Evolutionary conservation across 1,140 invertebrate species (phyloP), one percentile per base, ranked within the genome.

Genomic region (Platyscapa corneri): DNA sequence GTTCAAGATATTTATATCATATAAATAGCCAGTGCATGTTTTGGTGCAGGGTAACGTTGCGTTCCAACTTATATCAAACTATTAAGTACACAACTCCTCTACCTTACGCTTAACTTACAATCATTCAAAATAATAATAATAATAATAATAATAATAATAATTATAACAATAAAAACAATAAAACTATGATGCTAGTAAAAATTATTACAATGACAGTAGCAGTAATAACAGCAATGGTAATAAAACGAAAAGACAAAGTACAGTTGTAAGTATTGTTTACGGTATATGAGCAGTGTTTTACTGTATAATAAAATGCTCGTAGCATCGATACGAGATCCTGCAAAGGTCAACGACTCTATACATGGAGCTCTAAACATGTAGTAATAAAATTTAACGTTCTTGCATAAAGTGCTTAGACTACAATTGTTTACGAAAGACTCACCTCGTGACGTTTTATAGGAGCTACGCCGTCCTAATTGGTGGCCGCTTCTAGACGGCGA

Each of bases 391-490:
- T 86, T 3, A 87, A 74, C 34, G 27, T 67, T 23, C 60, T 74
- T 82, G 27, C 27, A 60, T 30, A 78, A 79, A 84, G 65, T 78
- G 79, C 56, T 39, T 34, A 60, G 65, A 34, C 39, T 74, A 82
- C 34, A 27, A 86, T 77, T 78, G 87, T 84, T 46, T 49, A 74
- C 7, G 16, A 83, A 85, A 88, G 90, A 94, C 95, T 94, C 90
- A 97, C 96, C 97, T 96, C 96, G 93, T 87, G 96, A 97, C 74
- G 96, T 97, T 94, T 97, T 97, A 93, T 97, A 97, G n/a, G 96
- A 97, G 92, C 96, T 96, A 87, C 96, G 94, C 39, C 97, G 95
- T 85, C 96, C 96, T 81, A 97, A 94, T 88, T 94, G 95, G 89
- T 94, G 95, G 82, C 95, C 93, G 83, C 95, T 95, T 90, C 95